Base-by-base conservation (phyloP, 2,888 invertebrate genomes). In the Drosophila cyrtoloma region DNA sequence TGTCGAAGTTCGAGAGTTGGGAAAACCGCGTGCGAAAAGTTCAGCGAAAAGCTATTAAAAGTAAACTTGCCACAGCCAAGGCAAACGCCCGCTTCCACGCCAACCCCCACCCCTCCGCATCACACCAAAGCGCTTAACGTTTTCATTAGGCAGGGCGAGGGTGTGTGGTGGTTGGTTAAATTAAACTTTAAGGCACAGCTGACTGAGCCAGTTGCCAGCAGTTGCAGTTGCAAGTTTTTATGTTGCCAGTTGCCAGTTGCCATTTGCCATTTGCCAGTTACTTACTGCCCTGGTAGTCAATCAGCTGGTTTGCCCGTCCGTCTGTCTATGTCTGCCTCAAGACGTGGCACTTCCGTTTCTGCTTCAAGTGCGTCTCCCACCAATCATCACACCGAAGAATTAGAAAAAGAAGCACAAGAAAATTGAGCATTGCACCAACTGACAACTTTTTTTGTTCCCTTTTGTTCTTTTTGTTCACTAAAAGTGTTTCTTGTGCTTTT, bases 271-370 rank as follows among this genome's bases (percentile, higher is more conserved):
- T 57, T 66, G 33, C 58, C 52, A 59, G 52, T 55, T 61, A 42
- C 79, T 32, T 55, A 37, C 70, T 62, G 65, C 68, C 73, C 79
- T 51, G 77, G 56, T 72, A 86, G 75, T 84, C 86, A 83, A 68
- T 81, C 82, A 84, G 77, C 59, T 71, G 61, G 67, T 73, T 64
- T 56, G 55, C 58, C 55, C 39, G 47, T 14, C 22, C 10, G 22
- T 28, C 39, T 22, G 28, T 19, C 22, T 10, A 59, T 58, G 69
- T 78, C 71, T 71, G 61, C 71, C 71, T 75, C 30, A 87, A 87
- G 87, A 89, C 89, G 88, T 89, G 87, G 82, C 85, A 84, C 85
- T 86, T 86, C 85, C 85, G 89, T 75, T 89, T 89, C 87, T 77
- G 90, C 77, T 69, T 77, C 79, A 72, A 80, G 86, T 82, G 72